Conservation (phyloP, 2,113 vertebrate genomes). For the Ceratotherium simum region DNA sequence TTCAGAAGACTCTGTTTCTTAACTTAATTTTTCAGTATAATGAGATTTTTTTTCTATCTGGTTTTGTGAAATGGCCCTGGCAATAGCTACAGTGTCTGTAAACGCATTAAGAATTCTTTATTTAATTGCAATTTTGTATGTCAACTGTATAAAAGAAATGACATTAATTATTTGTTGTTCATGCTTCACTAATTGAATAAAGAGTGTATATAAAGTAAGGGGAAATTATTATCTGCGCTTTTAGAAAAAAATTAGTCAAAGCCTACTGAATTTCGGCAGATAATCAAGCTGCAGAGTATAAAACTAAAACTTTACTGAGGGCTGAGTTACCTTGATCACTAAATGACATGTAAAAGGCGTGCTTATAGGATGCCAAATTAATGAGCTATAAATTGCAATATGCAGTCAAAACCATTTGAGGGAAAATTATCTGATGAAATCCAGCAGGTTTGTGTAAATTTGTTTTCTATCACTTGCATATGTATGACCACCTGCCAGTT, state of each 20-base stretch:
- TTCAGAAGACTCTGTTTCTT: constrained; percentile 29
- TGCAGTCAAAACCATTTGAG: constrained; percentile 45
- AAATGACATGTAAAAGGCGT: constrained; percentile 9
- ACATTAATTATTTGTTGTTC: constrained; percentile 66
- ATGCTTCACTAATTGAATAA: constrained; percentile 64
- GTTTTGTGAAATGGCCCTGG: constrained; percentile 54
- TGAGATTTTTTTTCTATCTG: constrained; percentile 60
- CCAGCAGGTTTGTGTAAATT: constrained; percentile 24
- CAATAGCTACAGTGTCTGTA: constrained; percentile 33
- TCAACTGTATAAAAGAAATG: constrained; percentile 57
- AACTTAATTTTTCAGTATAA: constrained; percentile 74
- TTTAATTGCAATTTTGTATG: constrained; percentile 61
- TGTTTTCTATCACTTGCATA: constrained; percentile 51
- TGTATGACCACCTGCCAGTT: constrained; percentile 53
- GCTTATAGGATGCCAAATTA: background rate
- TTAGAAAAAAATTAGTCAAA: constrained; percentile 8
- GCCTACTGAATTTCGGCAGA: background rate
- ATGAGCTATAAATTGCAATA: constrained; percentile 56
- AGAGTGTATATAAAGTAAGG: background rate
- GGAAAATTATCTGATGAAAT: constrained; percentile 46
- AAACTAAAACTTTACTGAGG: background rate
- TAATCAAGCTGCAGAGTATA: background rate
- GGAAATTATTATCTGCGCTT: background rate
- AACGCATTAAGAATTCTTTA: constrained; percentile 30
- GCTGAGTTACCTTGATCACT: background rate